A percentile compares a stretch with the other conserved stretches of the same genome.
phyloP scores from a whole-genome alignment of 2,888 invertebrate genomes.

The Elaeidobius kamerunicus region DNA sequence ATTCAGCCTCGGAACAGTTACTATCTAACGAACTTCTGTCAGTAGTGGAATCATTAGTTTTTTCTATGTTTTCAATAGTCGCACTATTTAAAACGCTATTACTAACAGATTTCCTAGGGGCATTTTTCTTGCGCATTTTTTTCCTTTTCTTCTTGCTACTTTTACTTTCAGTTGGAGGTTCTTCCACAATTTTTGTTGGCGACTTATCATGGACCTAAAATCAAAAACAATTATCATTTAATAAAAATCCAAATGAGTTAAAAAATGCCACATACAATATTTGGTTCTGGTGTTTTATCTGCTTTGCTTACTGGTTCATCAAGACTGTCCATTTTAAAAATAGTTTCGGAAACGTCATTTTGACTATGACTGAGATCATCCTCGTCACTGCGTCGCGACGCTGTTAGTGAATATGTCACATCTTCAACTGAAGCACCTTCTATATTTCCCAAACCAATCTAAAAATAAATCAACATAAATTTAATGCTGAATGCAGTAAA shows the following conservation, averaged over 20 bases:
- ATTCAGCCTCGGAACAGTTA: conserved; percentile 47
- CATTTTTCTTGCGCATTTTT: conserved; percentile 78
- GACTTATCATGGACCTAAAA: conserved; percentile 15
- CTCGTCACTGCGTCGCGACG: conserved; percentile 43
- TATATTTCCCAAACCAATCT: conserved; percentile 48
- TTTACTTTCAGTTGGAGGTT: conserved; percentile 50
- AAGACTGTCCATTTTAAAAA: conserved; percentile 67
- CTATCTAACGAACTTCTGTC: conserved; percentile 49
- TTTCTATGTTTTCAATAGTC: conserved; percentile 47
- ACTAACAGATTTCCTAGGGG: conserved; percentile 63
- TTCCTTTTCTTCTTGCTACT: conserved; percentile 74
- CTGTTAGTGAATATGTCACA: conserved; percentile 45
- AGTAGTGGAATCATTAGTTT: conserved; percentile 43
- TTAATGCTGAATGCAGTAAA: too few species aligned
- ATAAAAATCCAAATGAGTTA: too few species aligned
- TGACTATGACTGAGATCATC: conserved; percentile 46
- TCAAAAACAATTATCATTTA: not conserved
- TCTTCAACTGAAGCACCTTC: conserved; percentile 46
- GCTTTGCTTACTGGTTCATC: conserved; percentile 49
- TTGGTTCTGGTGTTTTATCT: conserved; percentile 20
- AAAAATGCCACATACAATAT: too few species aligned
- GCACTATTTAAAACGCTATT: conserved; percentile 54
- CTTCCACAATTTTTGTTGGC: conserved; percentile 30
- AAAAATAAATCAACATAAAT: conserved; percentile 1
- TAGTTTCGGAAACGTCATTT: conserved; percentile 54